Percentiles rank a stretch among this genome's conserved stretches.
phyloP scores from a whole-genome alignment of 1,140 invertebrate species.

The Phymastichus coffea region DNA sequence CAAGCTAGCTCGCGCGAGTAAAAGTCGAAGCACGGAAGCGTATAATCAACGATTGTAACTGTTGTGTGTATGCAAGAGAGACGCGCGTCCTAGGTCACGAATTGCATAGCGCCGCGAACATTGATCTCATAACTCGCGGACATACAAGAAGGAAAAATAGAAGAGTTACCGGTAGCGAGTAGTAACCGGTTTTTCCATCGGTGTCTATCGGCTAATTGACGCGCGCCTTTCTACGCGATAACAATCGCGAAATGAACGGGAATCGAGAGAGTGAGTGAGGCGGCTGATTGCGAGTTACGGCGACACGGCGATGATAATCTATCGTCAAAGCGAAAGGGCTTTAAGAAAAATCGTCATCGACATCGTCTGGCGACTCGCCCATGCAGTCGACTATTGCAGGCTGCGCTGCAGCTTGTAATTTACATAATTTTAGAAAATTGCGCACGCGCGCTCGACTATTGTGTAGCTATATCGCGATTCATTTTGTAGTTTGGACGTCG shows the following conservation, averaged over 20 bases:
- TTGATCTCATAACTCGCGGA: background rate
- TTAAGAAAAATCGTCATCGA: too few relatives aligned
- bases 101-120: background rate
- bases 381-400: background rate
- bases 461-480: background rate
- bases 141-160: background rate
- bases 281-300: conserved; percentile 5
- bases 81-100: conserved; percentile 23
- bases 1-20: too few relatives aligned
- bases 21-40: background rate
- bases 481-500: too few relatives aligned
- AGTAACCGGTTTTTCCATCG: conserved; percentile 1
- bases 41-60: background rate
- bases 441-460: background rate
- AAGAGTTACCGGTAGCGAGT: background rate
- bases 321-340: background rate
- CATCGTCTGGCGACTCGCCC: too few relatives aligned
- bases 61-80: background rate
- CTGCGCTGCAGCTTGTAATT: background rate
- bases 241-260: conserved; percentile 1
- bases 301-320: background rate
- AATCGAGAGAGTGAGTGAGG: too few relatives aligned
- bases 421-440: conserved; percentile 20
- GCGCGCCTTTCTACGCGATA: background rate
- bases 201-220: background rate